Evolutionary conservation across 2,797 vertebrate species (phyloP).

Genomic region (Chromobotia macracanthus): DNA sequence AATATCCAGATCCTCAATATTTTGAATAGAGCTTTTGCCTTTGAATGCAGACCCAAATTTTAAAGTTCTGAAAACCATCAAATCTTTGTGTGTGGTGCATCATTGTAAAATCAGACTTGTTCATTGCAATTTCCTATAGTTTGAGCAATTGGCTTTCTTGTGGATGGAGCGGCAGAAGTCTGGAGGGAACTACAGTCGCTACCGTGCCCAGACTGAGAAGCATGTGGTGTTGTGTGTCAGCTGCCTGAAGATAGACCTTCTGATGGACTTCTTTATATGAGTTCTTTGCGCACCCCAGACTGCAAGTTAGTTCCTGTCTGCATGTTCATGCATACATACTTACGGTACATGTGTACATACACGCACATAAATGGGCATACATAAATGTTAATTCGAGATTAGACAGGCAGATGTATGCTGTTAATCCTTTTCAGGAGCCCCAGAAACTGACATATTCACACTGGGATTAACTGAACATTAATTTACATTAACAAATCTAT

Average conservation of each 20-base stretch:
- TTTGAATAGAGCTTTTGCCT: too few relatives aligned
- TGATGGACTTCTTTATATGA: conserved; percentile 88
- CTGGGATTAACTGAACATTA: conserved; percentile 63
- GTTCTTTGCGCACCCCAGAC: conserved; percentile 84
- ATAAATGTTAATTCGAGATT: conserved; percentile 17
- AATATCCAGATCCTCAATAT: too few relatives aligned
- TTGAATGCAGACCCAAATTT: too few relatives aligned
- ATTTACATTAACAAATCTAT: conserved; percentile 58
- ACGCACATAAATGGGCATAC: not conserved
- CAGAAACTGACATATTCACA: conserved; percentile 61
- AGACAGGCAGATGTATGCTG: not conserved
- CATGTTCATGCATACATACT: not conserved
- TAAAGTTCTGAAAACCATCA: not conserved
- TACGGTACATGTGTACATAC: not conserved
- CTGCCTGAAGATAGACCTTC: conserved; percentile 84
- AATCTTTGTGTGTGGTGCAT: not conserved
- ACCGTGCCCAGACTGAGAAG: conserved; percentile 85
- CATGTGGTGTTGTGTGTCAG: conserved; percentile 86
- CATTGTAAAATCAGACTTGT: not conserved
- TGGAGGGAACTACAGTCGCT: conserved; percentile 85
- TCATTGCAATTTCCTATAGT: conserved; percentile 69
- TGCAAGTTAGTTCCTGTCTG: conserved; percentile 73
- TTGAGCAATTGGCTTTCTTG: conserved; percentile 86
- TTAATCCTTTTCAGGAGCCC: conserved; percentile 62
- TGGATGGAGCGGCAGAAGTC: conserved; percentile 88